Base-by-base conservation (phyloP, 2,888 invertebrate species). In the Dolichomitus sp. region DNA sequence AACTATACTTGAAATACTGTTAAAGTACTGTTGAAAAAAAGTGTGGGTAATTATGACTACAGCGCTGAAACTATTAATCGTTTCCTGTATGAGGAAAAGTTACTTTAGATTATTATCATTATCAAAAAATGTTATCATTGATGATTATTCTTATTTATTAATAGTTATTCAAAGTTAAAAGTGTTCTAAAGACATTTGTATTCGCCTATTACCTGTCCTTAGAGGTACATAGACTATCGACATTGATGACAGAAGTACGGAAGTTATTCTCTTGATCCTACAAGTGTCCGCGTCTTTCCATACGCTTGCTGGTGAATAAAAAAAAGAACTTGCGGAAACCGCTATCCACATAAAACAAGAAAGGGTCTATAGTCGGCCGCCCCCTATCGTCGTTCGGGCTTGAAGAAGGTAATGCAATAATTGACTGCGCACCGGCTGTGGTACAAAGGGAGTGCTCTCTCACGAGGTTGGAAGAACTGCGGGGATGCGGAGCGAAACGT, bases 391-490 rank as follows among this genome's bases (percentile, higher is more conserved):
- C 66, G 42, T 74, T 75, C 57, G 42, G 54, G 78, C 65, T 61
- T 70, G 45, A 83, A 37, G 27, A 75, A 78, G 73, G 69, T 84
- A 84, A 84, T 84, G 79, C 81, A 83, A 81, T 83, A 83, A 84
- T 86, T 84, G 81, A 81, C 81, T 85, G 77, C 73, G 63, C 42
- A 68, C 66, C 33, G 48, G 11, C 12, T 12, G 11, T 48, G 19
- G 77, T 45, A 76, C 70, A 70, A 76, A 70, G 61, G 50, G 30
- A 48, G 59, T 50, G 30, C 57, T 52, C 63, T 37, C 37, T 54
- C 61, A 19, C 57, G 68, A 30, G 69, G 54, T 66, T 65, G 66
- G 50, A 65, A 65, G 61, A 59, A 42, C 45, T 50, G 57, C 30
- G 48, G 33, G 76, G 33, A 72, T 61, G 59, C 14, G 68, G 37